These are phyloP conservation scores for Cataglyphis hispanica DNA, from an alignment of 1,140 invertebrate species.

Conservation along the genomic window DNA sequence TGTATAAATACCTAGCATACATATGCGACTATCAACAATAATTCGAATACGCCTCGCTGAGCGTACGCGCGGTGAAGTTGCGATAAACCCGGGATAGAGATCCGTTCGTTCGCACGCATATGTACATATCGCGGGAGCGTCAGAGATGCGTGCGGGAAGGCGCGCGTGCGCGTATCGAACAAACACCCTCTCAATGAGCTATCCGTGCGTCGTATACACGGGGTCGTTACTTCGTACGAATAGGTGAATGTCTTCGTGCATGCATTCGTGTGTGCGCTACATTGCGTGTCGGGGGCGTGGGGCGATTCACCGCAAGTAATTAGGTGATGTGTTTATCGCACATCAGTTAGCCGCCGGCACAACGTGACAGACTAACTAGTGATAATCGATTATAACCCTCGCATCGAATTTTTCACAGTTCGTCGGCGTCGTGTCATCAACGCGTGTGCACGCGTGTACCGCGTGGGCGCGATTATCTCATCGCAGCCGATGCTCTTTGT, in stretches of 20 bases:
- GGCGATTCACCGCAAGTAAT: slow-evolving; percentile 83
- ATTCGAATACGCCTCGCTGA: slow-evolving; percentile 47
- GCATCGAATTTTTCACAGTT: slow-evolving; percentile 81
- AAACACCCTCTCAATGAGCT: slow-evolving; percentile 23
- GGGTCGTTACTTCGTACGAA: slow-evolving; percentile 37
- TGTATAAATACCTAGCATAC: slow-evolving; percentile 33
- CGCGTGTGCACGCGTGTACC: slow-evolving; percentile 10
- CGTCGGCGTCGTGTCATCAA: slow-evolving; percentile 61
- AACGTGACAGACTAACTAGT: slow-evolving; percentile 76
- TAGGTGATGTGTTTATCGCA: slow-evolving; percentile 84
- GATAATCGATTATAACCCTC: slow-evolving; percentile 81
- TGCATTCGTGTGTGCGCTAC: slow-evolving; percentile 62
- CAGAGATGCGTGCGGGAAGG: background rate
- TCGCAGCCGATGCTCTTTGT: slow-evolving; percentile 34
- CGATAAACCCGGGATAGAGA: slow-evolving; percentile 52
- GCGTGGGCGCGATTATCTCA: slow-evolving; percentile 25
- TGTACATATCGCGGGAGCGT: background rate
- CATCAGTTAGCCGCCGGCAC: slow-evolving; percentile 78
- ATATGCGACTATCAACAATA: slow-evolving; percentile 63
- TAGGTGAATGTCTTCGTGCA: slow-evolving; percentile 17
- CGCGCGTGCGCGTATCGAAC: background rate
- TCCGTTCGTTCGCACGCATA: slow-evolving; percentile 10
- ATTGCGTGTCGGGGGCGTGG: slow-evolving; percentile 75
- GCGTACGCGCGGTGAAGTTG: slow-evolving; percentile 38
- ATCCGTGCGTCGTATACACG: slow-evolving; percentile 35